Evolutionary conservation across 2,888 invertebrate species (phyloP).

Genomic region (Oligia fasciuncula): DNA sequence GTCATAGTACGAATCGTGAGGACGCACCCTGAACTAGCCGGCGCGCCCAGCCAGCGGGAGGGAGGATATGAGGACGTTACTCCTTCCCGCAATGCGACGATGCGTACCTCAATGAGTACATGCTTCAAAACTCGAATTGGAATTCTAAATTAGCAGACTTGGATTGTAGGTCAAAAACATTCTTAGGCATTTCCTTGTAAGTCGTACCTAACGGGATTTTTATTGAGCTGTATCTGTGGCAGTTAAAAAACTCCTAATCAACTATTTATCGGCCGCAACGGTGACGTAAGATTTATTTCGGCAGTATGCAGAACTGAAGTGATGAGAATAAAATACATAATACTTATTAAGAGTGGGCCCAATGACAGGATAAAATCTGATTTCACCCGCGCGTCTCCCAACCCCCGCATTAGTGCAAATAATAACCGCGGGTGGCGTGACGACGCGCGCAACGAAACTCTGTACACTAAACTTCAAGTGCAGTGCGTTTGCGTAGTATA

Average conservation of each 20-base stretch:
- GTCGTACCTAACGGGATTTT: conserved; percentile 20
- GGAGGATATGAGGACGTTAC: conserved; percentile 80
- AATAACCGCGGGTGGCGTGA: no score
- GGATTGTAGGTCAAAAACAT: conserved; percentile 28
- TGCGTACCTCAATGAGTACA: conserved; percentile 63
- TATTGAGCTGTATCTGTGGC: conserved; percentile 42
- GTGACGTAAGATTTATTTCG: conserved; percentile 79
- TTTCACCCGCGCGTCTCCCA: no score
- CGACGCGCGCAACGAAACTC: no score
- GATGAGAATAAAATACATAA: conserved; percentile 70
- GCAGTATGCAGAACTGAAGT: conserved; percentile 66
- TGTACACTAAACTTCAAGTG: no score
- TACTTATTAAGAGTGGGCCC: no score
- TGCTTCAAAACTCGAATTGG: not conserved
- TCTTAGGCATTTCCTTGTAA: conserved; percentile 20
- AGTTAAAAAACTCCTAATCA: conserved; percentile 47
- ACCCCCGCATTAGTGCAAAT: no score
- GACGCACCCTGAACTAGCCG: conserved; percentile 84
- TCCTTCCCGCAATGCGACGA: conserved; percentile 88
- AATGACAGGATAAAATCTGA: no score
- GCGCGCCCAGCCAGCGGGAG: conserved; percentile 78
- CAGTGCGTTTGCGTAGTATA: no score
- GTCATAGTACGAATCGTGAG: conserved; percentile 83
- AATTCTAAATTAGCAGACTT: conserved; percentile 18
- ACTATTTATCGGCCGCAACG: conserved; percentile 51